phyloP scores from a whole-genome alignment of 30 jellyfish, hydroid and myxozoan species.

The Aurelia coerulea region DNA sequence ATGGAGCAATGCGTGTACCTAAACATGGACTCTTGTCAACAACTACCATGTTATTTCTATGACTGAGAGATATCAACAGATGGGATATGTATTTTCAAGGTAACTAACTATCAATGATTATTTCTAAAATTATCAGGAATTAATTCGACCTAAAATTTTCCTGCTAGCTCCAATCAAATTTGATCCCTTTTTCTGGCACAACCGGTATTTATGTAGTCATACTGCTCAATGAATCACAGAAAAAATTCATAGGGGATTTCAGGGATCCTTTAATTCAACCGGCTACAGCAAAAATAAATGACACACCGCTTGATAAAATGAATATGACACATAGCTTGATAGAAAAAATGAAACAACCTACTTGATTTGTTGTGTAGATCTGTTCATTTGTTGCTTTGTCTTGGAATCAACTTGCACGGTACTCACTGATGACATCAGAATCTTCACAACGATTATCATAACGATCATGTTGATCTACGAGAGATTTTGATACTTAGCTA shows the following conservation, averaged over 20 bases:
- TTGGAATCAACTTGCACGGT: slow-evolving; percentile 72
- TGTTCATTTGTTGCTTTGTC: slow-evolving; percentile 39
- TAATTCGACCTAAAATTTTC: not conserved
- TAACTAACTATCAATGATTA: not conserved
- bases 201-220: no score
- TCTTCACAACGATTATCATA: slow-evolving; percentile 67
- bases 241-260: no score
- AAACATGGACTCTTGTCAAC: no score
- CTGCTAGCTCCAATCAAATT: not conserved
- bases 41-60: no score
- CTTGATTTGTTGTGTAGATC: slow-evolving; percentile 47
- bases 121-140: not conserved
- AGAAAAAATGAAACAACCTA: not conserved
- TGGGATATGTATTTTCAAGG: no score
- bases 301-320: no score
- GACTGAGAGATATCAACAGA: no score
- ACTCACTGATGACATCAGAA: slow-evolving; percentile 85
- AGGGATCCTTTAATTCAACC: no score
- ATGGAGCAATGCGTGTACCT: no score
- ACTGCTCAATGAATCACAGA: no score
- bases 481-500: not conserved
- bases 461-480: slow-evolving; percentile 77
- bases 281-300: no score
- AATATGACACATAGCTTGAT: no score
- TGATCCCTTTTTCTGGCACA: not conserved